These are phyloP conservation scores for Archips xylosteana DNA, from an alignment of 2,888 invertebrate species.

Conservation along the genomic window DNA sequence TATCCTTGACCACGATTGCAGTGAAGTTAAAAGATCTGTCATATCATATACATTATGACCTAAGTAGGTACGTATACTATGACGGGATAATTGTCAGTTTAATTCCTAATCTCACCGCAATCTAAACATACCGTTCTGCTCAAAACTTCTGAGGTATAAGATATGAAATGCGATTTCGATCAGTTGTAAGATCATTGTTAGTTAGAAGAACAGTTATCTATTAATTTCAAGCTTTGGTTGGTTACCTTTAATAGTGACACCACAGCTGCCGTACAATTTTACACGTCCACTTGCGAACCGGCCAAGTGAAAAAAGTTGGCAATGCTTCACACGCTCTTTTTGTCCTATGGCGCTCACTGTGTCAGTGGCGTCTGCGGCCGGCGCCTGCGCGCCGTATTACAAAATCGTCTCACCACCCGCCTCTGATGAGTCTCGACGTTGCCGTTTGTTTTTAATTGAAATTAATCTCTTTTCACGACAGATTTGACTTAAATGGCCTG, in stretches of 20 bases:
- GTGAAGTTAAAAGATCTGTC: too few species aligned
- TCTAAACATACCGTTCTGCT: too few species aligned
- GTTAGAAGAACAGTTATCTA: not conserved
- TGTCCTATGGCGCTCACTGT: conserved; percentile 66
- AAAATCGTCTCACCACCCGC: conserved; percentile 33
- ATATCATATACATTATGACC: too few species aligned
- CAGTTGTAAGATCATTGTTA: not conserved
- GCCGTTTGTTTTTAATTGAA: conserved; percentile 24
- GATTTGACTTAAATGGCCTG: conserved; percentile 19
- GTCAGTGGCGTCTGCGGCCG: conserved; percentile 55
- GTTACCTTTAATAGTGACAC: conserved; percentile 52
- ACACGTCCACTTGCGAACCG: conserved; percentile 63
- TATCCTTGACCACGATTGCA: too few species aligned
- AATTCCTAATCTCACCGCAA: too few species aligned
- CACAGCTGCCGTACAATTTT: conserved; percentile 48
- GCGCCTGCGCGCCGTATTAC: conserved; percentile 39
- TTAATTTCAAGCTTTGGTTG: not conserved
- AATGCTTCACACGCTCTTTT: conserved; percentile 60
- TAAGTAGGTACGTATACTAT: too few species aligned
- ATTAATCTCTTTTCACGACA: conserved; percentile 31
- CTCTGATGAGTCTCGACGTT: conserved; percentile 22
- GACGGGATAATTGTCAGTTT: too few species aligned
- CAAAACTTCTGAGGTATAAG: too few species aligned
- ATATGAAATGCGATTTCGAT: too few species aligned
- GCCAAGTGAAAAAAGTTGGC: conserved; percentile 75